phyloP scores from a whole-genome alignment of 2,797 vertebrate species.

The Myiotriccus ornatus region DNA sequence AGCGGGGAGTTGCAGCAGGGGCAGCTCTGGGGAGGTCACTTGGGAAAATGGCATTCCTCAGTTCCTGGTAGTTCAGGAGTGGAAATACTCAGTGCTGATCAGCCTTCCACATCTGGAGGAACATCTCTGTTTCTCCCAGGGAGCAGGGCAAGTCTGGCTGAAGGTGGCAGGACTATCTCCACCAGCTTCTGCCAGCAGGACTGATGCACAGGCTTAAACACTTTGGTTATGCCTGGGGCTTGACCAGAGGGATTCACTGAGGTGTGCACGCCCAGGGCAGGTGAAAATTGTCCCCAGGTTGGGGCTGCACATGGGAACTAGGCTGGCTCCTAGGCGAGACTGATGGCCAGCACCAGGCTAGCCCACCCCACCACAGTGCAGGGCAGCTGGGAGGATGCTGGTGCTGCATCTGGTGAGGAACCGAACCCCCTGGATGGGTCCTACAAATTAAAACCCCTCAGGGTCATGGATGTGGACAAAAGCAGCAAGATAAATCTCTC shows the following conservation, averaged over 20 bases:
- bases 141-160: neutral
- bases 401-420: neutral
- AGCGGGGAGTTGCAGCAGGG: neutral
- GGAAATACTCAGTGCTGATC: neutral
- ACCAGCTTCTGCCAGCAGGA: neutral
- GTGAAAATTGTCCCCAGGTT: neutral
- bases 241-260: neutral
- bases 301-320: accelerated
- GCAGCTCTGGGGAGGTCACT: neutral
- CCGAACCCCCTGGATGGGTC: neutral
- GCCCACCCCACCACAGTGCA: neutral
- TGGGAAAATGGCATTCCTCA: neutral
- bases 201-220: neutral
- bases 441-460: neutral
- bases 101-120: neutral
- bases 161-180: neutral
- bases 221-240: neutral
- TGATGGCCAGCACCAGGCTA: neutral
- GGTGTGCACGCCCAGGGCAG: neutral
- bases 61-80: accelerated
- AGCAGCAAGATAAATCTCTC: neutral
- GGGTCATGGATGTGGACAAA: neutral
- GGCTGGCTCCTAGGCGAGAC: neutral
- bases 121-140: neutral
- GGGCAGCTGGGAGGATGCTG: neutral